These are phyloP conservation scores for Paramuricea clavata DNA, from an alignment of 92 coral and sea anemone species.

Conservation along the genomic window DNA sequence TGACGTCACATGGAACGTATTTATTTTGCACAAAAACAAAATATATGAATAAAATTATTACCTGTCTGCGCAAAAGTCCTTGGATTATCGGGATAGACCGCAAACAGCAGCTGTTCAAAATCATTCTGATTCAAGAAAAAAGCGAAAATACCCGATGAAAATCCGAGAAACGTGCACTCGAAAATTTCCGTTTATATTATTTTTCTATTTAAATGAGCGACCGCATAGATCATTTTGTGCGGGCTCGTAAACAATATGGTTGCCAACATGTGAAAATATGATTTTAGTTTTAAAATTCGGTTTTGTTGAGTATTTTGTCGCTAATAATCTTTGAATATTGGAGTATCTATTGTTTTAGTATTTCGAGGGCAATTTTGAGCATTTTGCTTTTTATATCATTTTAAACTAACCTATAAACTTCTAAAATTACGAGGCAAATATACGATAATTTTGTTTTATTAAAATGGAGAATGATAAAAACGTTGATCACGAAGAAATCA, in stretches of 20 bases:
- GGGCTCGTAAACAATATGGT: conserved; percentile 34
- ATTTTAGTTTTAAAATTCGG: neutral
- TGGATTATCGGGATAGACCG: neutral
- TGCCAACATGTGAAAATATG: neutral
- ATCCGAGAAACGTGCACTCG: neutral
- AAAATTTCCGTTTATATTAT: neutral
- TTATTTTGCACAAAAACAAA: neutral
- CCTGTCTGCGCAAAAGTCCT: conserved; percentile 14
- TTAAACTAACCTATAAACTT: too few species aligned
- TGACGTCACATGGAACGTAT: too few species aligned
- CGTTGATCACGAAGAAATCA: neutral
- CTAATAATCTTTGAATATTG: neutral
- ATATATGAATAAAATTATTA: neutral
- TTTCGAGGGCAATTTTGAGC: neutral
- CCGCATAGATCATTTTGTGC: neutral
- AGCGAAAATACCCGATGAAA: neutral
- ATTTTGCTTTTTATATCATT: neutral
- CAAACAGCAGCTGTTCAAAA: neutral
- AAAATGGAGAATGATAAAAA: neutral
- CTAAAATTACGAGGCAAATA: too few species aligned
- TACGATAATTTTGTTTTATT: neutral
- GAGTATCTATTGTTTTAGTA: neutral
- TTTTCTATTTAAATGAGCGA: neutral
- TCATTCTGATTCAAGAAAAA: neutral
- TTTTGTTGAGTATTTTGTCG: neutral